These are phyloP conservation scores for Smittia sp. DNA, from an alignment of 2,888 invertebrate genomes.

Conservation along the genomic window DNA sequence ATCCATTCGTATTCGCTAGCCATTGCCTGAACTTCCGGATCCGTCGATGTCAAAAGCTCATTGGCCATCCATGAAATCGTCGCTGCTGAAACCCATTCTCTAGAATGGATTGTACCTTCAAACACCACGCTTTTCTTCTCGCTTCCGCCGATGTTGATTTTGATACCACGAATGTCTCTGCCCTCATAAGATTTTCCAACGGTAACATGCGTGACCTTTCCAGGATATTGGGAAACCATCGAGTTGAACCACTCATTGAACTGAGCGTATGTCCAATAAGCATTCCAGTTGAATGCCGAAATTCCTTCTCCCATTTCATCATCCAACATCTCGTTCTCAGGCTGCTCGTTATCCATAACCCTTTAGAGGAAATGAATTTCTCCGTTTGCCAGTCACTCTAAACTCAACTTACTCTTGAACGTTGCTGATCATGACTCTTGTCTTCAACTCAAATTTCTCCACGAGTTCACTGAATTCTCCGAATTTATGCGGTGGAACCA, in stretches of 20 bases:
- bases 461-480: conserved; percentile 26
- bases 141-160: conserved; percentile 54
- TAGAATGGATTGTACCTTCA: conserved; percentile 66
- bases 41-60: conserved; percentile 59
- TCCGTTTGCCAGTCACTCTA: too few species aligned
- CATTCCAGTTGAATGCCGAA: conserved; percentile 45
- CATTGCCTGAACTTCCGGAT: conserved; percentile 54
- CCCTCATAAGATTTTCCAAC: conserved; percentile 61
- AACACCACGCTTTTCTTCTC: conserved; percentile 59
- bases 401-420: conserved; percentile 25
- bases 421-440: background rate
- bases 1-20: conserved; percentile 67
- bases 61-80: conserved; percentile 62
- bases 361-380: background rate
- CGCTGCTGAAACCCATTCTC: conserved; percentile 74
- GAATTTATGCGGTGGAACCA: conserved; percentile 37
- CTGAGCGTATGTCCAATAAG: conserved; percentile 50
- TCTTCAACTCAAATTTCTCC: background rate
- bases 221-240: conserved; percentile 54
- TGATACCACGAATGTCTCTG: conserved; percentile 60
- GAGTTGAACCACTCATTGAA: conserved; percentile 59
- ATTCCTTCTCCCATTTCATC: background rate
- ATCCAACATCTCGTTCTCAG: conserved; percentile 42
- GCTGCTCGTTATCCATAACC: conserved; percentile 10
- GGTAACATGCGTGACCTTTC: conserved; percentile 55